Evolutionary conservation across 2,113 vertebrate species (phyloP), one percentile per base, ranked within the genome.

Genomic region (Xenopus laevis): DNA sequence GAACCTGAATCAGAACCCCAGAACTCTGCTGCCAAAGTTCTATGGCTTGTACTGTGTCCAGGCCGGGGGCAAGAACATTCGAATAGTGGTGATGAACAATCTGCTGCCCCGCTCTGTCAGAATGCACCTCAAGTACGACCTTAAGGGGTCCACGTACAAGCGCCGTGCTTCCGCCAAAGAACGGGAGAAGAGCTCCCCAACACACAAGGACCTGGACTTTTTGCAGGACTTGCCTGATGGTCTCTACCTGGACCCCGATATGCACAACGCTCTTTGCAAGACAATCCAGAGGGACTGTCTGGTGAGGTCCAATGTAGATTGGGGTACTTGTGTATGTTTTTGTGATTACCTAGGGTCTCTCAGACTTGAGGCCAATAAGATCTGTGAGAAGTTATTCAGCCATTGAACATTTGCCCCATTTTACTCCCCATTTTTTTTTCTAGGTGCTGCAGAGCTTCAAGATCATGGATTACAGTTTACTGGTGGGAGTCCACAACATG

Each of bases 21-120:
- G 96, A 16, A 98, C 96, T 0, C 84, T 98, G 78, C 89, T 98
- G 0, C 96, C 96, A 50, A 98, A 98, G 65, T 98, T 98, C 78
- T 98, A 95, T 0, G 96, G 96, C 44, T 83, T 98, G 1, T 98
- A 97, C 85, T 98, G 96, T 17, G 93, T 98, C 57, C 96, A 98
- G 80, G 94, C 95, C 0, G 95, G 93, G 0, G 96, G 96, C 0
- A 98, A 97, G 82, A 98, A 98, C 81, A 98, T 98, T 71, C 91
- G 96, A 0, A 95, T 98, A 0, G 94, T 95, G 1, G 96, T 98
- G 47, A 98, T 98, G 96, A 98, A 98, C 89, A 98, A 98, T 84
- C 90, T 98, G 0, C 83, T 98, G 70, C 96, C 96, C 0, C 88
- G 94, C 12, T 95, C 91, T 0, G 91, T 98, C 67, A 93, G 91